Base-by-base conservation (phyloP, 2,888 invertebrate genomes). In the Emesis furor region DNA sequence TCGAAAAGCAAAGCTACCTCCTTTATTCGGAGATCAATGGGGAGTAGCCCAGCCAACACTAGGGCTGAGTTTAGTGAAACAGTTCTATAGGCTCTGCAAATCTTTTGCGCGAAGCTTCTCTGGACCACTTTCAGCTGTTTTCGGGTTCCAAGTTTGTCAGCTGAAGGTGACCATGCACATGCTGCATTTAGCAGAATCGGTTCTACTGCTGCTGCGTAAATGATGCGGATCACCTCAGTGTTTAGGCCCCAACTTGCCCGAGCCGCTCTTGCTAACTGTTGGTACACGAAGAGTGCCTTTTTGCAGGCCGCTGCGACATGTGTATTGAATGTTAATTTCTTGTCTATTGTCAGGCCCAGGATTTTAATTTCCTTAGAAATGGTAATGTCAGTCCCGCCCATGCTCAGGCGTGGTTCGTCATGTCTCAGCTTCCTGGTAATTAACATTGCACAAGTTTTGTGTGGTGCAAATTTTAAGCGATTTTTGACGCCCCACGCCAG, bases 61-160 rank as follows among this genome's bases (percentile, higher is more conserved):
- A 86, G 67, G 14, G 88, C 83, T 5, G 88, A 77, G 17, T 51
- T 81, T 3, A 87, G 79, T 0, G 88, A 87, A 4, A 84, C 82
- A 2, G 86, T 88, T 1, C 86, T 68, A 71, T 87, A 82, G 5
- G 81, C 82, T 73, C 75, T 76, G 8, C 51, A 68, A 0, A 86
- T 75, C 39, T 82, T 86, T 39, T 79, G 80, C 0, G 83, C 82
- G 37, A 84, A 86, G 1, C 76, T 82, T 30, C 85, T 79, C 7
- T 42, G 42, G 2, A 42, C 12, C 12, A 73, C n/a, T 59, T 78
- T 37, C 10, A 85, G 51, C 12, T 82, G 80, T 17, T 81, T 78
- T 46, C 24, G 68, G 0, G 80, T 30, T 2, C 62, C 51, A 17
- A 75, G 39, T n/a, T 71, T 76, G 2, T 75, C n/a, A 1, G 51